Base-by-base conservation (phyloP, 2,888 invertebrate genomes). In the Allolobophora icterica region DNA sequence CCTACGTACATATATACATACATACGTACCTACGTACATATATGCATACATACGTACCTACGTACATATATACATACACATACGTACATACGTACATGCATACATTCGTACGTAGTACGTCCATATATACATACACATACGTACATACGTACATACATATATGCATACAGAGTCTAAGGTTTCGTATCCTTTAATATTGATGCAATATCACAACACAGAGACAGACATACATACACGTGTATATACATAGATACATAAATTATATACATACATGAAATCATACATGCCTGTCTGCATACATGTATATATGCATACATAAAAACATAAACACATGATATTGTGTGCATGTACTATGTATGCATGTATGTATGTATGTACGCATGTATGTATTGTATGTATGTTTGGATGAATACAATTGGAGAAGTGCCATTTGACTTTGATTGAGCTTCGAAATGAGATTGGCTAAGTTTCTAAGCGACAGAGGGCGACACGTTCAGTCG, bases 11-110 rank as follows among this genome's bases (percentile, higher is more conserved):
- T 83, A 34, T 35, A 58, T 71, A 84, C 58, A 90, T 45, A 38
- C 40, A 91, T 89, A 91, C 84, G 84, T 87, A 87, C 71, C 15
- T 38, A 91, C 71, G 38, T 90, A 90, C 34, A 90, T 35, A 90
- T 38, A 90, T 90, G 52, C 38, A 58, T 45, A 58, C 35, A 8
- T 45, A 45, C 33, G 5, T 84, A 84, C 34, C 1, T 84, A 21
- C 34, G 21, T 84, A 17, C 34, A 84, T 84, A 84, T 1, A 84
- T 84, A 84, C 34, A 84, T 5, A 84, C 34, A 21, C 21, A 84
- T 15, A 84, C 21, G 8, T 84, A 84, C 21, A 21, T 21, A 84
- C 24, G 17, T 84, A 34, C 34, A 21, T 34, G 34, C 15, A 45
- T 45, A 45, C 15, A 45, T 45, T 11, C 45, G 1, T 45, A 45